Conservation (phyloP, 2,888 invertebrate genomes). For the Pasiphila rectangulata region DNA sequence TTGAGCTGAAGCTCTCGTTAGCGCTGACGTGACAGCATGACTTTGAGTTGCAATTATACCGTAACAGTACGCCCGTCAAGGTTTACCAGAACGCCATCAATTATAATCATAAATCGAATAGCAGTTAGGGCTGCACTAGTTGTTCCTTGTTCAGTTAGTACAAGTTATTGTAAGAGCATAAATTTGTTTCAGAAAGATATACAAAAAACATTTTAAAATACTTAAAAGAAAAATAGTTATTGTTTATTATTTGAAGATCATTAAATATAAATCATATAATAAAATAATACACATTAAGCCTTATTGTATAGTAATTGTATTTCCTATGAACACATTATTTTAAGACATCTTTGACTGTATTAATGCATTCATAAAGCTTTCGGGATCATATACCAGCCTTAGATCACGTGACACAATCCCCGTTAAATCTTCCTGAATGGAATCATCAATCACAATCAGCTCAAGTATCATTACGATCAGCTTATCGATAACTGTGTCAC, state of each 20-base stretch:
- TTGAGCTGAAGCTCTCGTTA: slow-evolving; percentile 15
- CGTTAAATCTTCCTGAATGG: not conserved
- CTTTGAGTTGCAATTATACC: slow-evolving; percentile 13
- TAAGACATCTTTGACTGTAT: too few relatives aligned
- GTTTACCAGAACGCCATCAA: slow-evolving; percentile 6
- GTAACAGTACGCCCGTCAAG: slow-evolving; percentile 18
- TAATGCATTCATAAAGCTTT: too few relatives aligned
- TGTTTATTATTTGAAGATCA: too few relatives aligned
- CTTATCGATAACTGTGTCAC: slow-evolving; percentile 19
- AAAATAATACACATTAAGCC: too few relatives aligned
- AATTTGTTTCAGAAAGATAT: too few relatives aligned
- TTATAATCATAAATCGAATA: not conserved
- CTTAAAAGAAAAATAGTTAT: too few relatives aligned
- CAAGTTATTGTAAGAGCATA: not conserved
- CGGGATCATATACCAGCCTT: not conserved
- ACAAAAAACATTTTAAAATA: too few relatives aligned
- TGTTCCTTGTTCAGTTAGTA: not conserved
- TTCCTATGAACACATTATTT: too few relatives aligned
- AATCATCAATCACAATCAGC: slow-evolving; percentile 1
- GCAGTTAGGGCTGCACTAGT: not conserved
- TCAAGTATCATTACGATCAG: slow-evolving; percentile 13
- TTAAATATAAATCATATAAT: too few relatives aligned
- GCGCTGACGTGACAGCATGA: slow-evolving; percentile 11
- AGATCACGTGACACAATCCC: not conserved
- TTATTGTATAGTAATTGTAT: too few relatives aligned